phyloP scores from a whole-genome alignment of 2,113 vertebrate genomes.

The Misgurnus mizolepis region DNA sequence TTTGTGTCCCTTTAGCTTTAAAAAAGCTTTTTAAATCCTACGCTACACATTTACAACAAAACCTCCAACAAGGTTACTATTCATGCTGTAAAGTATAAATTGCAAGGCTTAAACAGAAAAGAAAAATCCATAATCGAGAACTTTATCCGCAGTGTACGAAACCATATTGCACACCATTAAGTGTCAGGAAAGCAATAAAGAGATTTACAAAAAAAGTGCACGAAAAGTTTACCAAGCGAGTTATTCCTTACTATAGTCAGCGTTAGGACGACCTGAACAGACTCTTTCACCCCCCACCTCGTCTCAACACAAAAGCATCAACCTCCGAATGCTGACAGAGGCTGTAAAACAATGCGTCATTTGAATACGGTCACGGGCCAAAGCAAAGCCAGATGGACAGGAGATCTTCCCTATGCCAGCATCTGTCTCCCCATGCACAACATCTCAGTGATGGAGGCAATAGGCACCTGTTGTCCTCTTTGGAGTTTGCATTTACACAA shows the following conservation, averaged over 20 bases:
- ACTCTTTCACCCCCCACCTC: slow-evolving; percentile 58
- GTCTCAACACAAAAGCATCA: slow-evolving; percentile 63
- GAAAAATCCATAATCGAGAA: not conserved
- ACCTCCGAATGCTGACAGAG: slow-evolving; percentile 63
- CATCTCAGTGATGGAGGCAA: slow-evolving; percentile 13
- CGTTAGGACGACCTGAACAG: not conserved
- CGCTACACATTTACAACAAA: not conserved
- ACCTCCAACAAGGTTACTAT: not conserved
- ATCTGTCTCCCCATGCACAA: slow-evolving; percentile 55
- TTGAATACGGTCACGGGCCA: slow-evolving; percentile 46
- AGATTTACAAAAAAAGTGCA: not conserved
- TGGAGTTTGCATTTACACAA: slow-evolving; percentile 34
- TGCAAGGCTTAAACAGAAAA: too few relatives aligned
- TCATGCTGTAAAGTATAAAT: not conserved
- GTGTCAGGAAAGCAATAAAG: not conserved
- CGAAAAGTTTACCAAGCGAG: not conserved
- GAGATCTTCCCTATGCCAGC: slow-evolving; percentile 58
- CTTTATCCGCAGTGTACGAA: not conserved
- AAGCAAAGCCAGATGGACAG: slow-evolving; percentile 47
- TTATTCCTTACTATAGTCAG: not conserved
- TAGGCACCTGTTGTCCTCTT: slow-evolving; percentile 38
- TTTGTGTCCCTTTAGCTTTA: not conserved
- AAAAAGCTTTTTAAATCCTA: not conserved
- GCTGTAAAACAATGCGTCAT: slow-evolving; percentile 66
- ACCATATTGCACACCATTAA: not conserved